Conservation (phyloP, 2,797 vertebrate species). For the Bovichtus variegatus region DNA sequence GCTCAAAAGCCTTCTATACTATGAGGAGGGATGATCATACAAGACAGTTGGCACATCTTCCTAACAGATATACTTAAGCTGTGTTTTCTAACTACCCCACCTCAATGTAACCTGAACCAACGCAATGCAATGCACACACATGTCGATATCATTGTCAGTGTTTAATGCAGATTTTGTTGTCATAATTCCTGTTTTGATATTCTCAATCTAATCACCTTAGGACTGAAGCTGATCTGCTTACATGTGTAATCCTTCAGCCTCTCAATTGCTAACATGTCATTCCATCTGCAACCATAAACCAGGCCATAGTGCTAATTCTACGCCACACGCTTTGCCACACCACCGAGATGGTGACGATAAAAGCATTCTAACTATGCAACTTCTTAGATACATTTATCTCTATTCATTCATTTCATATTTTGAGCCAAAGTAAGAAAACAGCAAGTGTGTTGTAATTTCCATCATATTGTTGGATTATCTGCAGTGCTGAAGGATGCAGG, state of each 20-base stretch:
- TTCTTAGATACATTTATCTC: not conserved
- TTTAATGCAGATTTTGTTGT: slow-evolving; percentile 58
- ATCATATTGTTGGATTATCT: not conserved
- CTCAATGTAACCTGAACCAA: slow-evolving; percentile 18
- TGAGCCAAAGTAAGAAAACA: not conserved
- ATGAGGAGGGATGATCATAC: slow-evolving; percentile 48
- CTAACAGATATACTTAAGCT: slow-evolving; percentile 24
- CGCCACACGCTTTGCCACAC: not conserved
- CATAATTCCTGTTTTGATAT: slow-evolving; percentile 74
- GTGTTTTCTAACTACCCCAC: slow-evolving; percentile 7
- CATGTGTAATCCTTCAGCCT: slow-evolving; percentile 74
- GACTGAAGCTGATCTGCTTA: slow-evolving; percentile 79
- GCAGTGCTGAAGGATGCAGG: not conserved
- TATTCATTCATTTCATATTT: not conserved
- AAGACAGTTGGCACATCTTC: slow-evolving; percentile 45
- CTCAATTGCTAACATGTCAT: slow-evolving; percentile 60
- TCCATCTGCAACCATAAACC: slow-evolving; percentile 56
- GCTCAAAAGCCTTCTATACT: slow-evolving; percentile 37
- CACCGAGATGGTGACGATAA: not conserved
- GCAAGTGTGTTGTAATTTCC: not conserved
- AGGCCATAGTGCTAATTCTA: slow-evolving; percentile 62
- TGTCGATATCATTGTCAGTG: slow-evolving; percentile 20
- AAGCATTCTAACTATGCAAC: not conserved
- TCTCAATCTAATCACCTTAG: slow-evolving; percentile 81
- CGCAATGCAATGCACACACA: slow-evolving; percentile 1